Evolutionary conservation across 2,113 vertebrate species (phyloP).

Genomic region (Elephas maximus): DNA sequence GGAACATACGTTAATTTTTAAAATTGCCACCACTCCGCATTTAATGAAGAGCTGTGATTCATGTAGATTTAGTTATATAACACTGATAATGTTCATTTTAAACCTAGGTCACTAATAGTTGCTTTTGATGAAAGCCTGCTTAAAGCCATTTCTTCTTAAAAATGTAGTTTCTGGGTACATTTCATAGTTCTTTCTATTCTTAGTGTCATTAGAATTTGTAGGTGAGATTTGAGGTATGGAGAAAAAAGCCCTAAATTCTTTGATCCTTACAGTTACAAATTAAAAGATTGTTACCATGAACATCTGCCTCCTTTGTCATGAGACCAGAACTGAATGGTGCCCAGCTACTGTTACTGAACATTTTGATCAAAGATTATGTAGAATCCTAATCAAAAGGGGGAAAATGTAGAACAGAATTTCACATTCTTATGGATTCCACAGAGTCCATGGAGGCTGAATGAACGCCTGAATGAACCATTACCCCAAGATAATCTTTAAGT

Average conservation of each 20-base stretch:
- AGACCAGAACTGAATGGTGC: background rate
- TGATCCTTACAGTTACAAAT: background rate
- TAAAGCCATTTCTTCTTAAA: background rate
- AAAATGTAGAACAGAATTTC: background rate
- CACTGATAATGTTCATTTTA: background rate
- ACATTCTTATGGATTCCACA: background rate
- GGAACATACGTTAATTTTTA: background rate
- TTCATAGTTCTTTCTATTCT: background rate
- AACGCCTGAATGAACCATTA: background rate
- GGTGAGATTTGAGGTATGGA: background rate
- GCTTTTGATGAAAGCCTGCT: background rate
- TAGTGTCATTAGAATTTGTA: background rate
- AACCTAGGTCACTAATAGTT: background rate
- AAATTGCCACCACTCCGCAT: background rate
- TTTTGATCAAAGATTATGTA: background rate
- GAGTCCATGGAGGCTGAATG: background rate
- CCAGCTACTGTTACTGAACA: background rate
- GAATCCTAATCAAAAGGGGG: background rate
- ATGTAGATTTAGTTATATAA: background rate
- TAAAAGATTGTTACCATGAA: background rate
- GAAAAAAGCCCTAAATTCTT: background rate
- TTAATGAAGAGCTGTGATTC: conserved; percentile 1
- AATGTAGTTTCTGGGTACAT: background rate
- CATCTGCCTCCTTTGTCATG: background rate
- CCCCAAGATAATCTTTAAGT: background rate